Evolutionary conservation across 2,797 vertebrate species (phyloP).

Genomic region (Siniperca undulata): DNA sequence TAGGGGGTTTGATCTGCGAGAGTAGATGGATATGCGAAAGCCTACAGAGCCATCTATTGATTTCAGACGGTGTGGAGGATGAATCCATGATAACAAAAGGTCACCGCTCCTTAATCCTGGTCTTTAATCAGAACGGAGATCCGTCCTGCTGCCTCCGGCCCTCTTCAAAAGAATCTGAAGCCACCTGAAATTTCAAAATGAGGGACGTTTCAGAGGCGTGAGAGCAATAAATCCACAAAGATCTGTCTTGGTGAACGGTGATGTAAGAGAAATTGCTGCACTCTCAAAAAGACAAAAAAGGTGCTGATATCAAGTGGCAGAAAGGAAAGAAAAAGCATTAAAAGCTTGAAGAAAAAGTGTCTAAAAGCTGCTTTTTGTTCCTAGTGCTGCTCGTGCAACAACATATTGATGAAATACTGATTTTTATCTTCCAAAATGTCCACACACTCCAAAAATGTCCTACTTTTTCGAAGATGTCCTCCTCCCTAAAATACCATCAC

Average conservation of each 20-base stretch:
- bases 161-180: constrained; percentile 1
- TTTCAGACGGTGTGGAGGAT: constrained; percentile 68
- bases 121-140: constrained; percentile 61
- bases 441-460: no score
- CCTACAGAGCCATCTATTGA: constrained; percentile 79
- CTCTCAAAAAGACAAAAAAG: background rate
- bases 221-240: constrained; percentile 1
- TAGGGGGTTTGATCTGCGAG: constrained; percentile 87
- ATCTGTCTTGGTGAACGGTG: background rate
- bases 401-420: background rate
- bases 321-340: background rate
- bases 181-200: constrained; percentile 13
- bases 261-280: background rate
- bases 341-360: background rate
- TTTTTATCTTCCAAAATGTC: background rate
- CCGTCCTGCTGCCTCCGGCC: constrained; percentile 7
- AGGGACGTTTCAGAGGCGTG: background rate
- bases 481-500: background rate
- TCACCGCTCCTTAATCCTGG: constrained; percentile 75
- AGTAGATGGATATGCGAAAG: constrained; percentile 84
- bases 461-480: background rate
- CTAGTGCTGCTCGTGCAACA: background rate
- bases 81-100: constrained; percentile 75
- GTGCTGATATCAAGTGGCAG: background rate
- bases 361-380: background rate